phyloP scores from a whole-genome alignment of 2,113 vertebrate species.

The Charadrius vociferus region DNA sequence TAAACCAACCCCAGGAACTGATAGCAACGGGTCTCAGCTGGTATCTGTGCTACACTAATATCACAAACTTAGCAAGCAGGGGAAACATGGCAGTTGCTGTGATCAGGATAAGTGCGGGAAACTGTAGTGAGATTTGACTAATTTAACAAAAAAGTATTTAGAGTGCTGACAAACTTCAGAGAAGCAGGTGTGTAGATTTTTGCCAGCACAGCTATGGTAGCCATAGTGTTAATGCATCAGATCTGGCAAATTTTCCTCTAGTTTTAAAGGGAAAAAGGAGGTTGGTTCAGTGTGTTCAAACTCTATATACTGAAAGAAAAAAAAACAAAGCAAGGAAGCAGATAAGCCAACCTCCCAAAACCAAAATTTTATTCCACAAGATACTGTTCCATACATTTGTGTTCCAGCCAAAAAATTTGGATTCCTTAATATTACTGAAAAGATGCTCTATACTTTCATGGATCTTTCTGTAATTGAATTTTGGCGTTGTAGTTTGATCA shows the following conservation, averaged over 20 bases:
- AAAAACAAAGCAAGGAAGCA: background rate
- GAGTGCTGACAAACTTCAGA: background rate
- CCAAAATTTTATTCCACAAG: background rate
- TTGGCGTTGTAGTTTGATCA: background rate
- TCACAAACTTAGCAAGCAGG: background rate
- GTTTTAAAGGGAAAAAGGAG: background rate
- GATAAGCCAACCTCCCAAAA: background rate
- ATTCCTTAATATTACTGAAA: background rate
- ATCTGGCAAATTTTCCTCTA: background rate
- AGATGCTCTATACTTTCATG: background rate
- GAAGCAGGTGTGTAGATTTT: background rate
- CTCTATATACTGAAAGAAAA: fast-evolving
- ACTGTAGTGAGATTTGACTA: background rate
- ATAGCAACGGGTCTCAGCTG: background rate
- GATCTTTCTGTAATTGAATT: background rate
- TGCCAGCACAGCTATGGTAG: background rate
- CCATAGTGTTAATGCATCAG: background rate
- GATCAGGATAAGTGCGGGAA: background rate
- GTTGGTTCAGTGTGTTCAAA: background rate
- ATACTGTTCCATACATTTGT: background rate
- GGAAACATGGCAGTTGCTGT: background rate
- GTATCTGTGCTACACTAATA: background rate
- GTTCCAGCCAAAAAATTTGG: background rate
- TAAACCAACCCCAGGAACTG: background rate
- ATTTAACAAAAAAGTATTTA: background rate